These are phyloP conservation scores for Bucorvus abyssinicus DNA, from an alignment of 2,797 vertebrate species.

Conservation along the genomic window DNA sequence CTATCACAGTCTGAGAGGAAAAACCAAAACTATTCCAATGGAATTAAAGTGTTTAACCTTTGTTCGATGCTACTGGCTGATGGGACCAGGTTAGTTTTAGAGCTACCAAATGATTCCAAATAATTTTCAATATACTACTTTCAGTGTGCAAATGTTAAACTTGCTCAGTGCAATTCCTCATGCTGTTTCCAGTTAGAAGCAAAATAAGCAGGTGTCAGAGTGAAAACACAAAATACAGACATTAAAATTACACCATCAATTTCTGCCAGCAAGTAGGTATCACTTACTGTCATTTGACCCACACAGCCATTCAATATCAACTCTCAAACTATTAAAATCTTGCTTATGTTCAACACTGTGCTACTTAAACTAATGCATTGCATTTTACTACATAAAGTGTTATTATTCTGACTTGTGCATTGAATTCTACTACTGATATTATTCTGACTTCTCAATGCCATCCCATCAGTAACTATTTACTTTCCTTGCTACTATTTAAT, in stretches of 20 bases:
- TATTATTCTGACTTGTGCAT: neutral
- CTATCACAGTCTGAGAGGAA: neutral
- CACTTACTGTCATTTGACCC: neutral
- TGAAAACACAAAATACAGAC: neutral
- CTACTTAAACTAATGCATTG: neutral
- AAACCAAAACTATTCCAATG: neutral
- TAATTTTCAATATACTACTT: neutral
- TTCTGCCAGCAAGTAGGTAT: neutral
- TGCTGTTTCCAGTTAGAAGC: neutral
- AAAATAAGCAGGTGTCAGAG: conserved; percentile 6
- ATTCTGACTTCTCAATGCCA: neutral
- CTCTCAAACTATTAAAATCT: neutral
- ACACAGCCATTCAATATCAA: neutral
- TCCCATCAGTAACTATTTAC: neutral
- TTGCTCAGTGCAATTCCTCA: neutral
- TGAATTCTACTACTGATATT: neutral
- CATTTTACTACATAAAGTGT: neutral
- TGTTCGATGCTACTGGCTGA: neutral
- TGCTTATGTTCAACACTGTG: neutral
- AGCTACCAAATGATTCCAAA: neutral
- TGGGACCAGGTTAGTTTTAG: conserved; percentile 11
- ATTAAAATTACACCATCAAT: neutral
- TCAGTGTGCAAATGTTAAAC: neutral
- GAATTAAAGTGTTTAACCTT: conserved; percentile 19
- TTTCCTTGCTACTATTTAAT: neutral